Conservation (phyloP, 2,113 vertebrate species). For the Clarias batrachus region DNA sequence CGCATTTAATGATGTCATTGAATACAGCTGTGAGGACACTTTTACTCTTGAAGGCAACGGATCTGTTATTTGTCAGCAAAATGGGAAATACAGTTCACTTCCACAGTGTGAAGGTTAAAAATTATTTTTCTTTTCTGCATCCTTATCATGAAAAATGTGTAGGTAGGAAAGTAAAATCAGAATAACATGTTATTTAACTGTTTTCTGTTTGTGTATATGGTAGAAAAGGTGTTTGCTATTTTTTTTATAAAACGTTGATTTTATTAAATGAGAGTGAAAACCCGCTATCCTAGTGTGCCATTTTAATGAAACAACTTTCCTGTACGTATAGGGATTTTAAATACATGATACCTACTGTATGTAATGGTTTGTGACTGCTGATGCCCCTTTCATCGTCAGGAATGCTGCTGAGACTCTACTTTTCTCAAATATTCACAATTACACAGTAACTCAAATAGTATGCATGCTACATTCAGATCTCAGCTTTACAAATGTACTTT, state of each 20-base stretch:
- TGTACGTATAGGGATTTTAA: too few species aligned
- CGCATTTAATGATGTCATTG: constrained; percentile 38
- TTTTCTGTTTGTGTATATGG: background rate
- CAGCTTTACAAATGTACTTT: background rate
- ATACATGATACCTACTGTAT: background rate
- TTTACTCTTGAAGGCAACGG: constrained; percentile 50
- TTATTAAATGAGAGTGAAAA: background rate
- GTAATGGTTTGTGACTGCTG: background rate
- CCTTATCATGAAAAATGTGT: background rate
- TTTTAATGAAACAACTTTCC: background rate
- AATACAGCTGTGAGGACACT: constrained; percentile 55
- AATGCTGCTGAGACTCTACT: background rate
- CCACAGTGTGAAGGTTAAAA: constrained; percentile 65
- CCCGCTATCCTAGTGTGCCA: background rate
- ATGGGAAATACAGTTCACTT: constrained; percentile 48
- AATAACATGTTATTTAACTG: background rate
- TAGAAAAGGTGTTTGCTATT: background rate
- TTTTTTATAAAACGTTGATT: background rate
- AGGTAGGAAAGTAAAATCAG: background rate
- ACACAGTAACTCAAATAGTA: background rate
- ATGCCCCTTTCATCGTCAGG: background rate
- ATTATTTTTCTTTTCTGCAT: background rate
- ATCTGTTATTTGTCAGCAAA: constrained; percentile 39
- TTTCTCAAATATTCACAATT: background rate
- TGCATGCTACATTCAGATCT: background rate